phyloP scores from a whole-genome alignment of 1,140 invertebrate genomes.

The Alviniconcha marisindica region DNA sequence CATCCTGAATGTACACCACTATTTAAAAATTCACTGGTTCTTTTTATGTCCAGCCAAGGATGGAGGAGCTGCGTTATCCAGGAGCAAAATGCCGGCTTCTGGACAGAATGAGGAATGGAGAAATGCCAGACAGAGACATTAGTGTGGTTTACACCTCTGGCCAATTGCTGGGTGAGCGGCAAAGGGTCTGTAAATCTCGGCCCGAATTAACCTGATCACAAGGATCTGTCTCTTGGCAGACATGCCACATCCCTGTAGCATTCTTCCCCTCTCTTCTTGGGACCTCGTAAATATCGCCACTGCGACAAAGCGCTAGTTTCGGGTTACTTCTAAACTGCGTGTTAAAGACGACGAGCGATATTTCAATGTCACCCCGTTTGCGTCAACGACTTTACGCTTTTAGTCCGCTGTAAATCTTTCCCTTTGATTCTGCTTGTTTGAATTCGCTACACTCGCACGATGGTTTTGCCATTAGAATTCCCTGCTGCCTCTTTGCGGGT shows the following conservation, averaged over 20 bases:
- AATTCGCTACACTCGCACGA: neutral
- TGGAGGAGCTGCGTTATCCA: neutral
- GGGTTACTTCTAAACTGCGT: constrained; percentile 28
- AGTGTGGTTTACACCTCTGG: constrained; percentile 32
- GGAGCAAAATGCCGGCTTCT: neutral
- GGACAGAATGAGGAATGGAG: constrained; percentile 14
- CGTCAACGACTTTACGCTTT: constrained; percentile 30
- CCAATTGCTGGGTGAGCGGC: constrained; percentile 9
- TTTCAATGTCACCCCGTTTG: constrained; percentile 36
- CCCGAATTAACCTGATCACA: constrained; percentile 19
- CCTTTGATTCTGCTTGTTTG: constrained; percentile 4
- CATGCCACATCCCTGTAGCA: constrained; percentile 3
- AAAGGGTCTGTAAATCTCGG: constrained; percentile 22
- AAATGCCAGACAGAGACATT: constrained; percentile 31
- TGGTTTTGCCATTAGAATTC: neutral
- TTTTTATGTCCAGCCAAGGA: no score
- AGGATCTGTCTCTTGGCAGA: neutral
- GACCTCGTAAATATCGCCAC: neutral
- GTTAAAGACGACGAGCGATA: constrained; percentile 19
- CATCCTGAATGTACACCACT: no score
- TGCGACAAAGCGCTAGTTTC: neutral
- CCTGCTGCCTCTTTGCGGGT: neutral
- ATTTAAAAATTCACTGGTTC: no score
- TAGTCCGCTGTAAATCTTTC: constrained; percentile 29
- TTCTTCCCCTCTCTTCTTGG: neutral